Conservation (phyloP, 2,797 vertebrate species). For the Smutsia temminckii region DNA sequence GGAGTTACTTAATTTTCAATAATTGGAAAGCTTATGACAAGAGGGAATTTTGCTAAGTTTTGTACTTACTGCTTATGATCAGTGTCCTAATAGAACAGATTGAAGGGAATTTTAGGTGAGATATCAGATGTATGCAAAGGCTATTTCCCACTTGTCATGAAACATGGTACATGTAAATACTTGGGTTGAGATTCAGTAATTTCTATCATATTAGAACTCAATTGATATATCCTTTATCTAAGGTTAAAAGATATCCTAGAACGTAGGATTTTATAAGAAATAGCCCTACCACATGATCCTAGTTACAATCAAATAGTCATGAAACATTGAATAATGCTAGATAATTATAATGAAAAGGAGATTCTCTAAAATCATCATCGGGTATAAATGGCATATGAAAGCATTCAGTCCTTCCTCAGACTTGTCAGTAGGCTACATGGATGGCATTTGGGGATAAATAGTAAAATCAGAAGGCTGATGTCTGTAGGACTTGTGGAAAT, state of each 20-base stretch:
- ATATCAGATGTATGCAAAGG: neutral
- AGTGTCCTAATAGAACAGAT: neutral
- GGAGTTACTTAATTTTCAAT: conserved; percentile 78
- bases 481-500: neutral
- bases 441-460: neutral
- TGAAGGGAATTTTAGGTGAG: neutral
- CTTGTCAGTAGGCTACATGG: neutral
- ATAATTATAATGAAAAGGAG: neutral
- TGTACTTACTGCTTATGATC: neutral
- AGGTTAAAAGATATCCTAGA: neutral
- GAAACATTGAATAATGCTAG: neutral
- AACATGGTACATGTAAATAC: neutral
- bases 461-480: neutral
- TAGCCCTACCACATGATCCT: neutral
- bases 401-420: neutral
- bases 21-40: conserved; percentile 72
- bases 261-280: neutral
- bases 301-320: neutral
- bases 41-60: conserved; percentile 39
- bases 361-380: neutral
- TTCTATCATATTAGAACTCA: conserved; percentile 2
- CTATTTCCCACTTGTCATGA: neutral
- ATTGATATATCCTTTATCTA: neutral
- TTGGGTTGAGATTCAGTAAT: neutral
- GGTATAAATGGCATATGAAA: neutral